Conservation (phyloP, 1,140 invertebrate genomes). For the Parapsyche elsis region DNA sequence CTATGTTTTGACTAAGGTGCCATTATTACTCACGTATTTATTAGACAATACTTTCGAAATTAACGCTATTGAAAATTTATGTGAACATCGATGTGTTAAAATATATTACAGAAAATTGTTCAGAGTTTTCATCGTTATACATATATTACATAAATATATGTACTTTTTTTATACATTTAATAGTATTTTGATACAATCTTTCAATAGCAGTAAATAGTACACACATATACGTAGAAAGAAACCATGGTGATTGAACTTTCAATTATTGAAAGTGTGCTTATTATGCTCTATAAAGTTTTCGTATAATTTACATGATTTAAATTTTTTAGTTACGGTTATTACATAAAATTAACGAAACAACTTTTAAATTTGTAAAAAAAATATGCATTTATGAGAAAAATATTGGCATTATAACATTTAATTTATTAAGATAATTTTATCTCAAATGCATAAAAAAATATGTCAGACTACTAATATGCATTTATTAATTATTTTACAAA, state of each 20-base stretch:
- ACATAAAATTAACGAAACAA: not conserved
- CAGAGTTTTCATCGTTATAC: not conserved
- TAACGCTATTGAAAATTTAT: too few species aligned
- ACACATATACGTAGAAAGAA: too few species aligned
- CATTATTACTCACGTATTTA: too few species aligned
- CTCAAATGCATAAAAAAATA: constrained; percentile 15
- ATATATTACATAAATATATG: not conserved
- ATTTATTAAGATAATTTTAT: constrained; percentile 3
- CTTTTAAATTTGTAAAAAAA: not conserved
- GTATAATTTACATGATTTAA: too few species aligned
- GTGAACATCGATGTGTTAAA: not conserved
- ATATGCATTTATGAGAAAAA: constrained; percentile 5
- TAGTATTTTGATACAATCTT: too few species aligned
- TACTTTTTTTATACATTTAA: not conserved
- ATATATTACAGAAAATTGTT: not conserved
- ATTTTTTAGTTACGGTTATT: not conserved
- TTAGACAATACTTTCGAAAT: too few species aligned
- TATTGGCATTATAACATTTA: constrained; percentile 23
- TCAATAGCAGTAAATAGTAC: too few species aligned
- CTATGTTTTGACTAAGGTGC: too few species aligned
- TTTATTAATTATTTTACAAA: constrained; percentile 1
- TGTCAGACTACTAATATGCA: constrained; percentile 6
- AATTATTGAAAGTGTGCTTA: too few species aligned
- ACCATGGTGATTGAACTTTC: too few species aligned
- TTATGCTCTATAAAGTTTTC: too few species aligned